Evolutionary conservation across 53 echinoderm and acorn worm species (phyloP).

Genomic region (Stichopus horrens): DNA sequence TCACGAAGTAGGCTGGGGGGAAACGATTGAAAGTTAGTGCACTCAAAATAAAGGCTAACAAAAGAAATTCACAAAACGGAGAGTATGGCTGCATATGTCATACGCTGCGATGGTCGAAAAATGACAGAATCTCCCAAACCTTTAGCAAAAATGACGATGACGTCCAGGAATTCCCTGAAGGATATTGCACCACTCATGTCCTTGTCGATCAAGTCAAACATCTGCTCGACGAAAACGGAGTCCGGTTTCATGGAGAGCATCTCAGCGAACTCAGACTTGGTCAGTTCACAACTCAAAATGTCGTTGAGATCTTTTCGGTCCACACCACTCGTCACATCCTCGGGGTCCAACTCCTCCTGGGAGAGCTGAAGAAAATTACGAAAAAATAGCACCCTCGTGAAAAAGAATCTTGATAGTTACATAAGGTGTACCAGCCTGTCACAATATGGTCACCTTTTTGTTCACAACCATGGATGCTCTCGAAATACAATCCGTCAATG

Average conservation of each 20-base stretch:
- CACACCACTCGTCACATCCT: slow-evolving; percentile 50
- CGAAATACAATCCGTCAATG: no score
- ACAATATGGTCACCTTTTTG: no score
- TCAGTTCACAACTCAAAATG: slow-evolving; percentile 83
- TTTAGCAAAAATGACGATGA: slow-evolving; percentile 95
- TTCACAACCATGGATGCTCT: no score
- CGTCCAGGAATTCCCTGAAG: slow-evolving; percentile 96
- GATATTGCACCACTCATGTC: slow-evolving; percentile 88
- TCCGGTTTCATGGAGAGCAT: slow-evolving; percentile 87
- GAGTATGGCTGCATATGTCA: no score
- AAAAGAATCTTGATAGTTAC: no score
- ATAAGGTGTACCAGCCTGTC: no score
- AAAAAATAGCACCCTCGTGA: no score
- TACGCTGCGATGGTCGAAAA: not conserved
- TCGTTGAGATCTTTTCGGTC: slow-evolving; percentile 74
- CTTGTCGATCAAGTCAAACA: slow-evolving; percentile 98
- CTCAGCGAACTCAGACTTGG: slow-evolving; percentile 97
- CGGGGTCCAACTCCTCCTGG: slow-evolving; percentile 69
- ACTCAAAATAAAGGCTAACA: no score
- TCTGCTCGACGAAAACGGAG: slow-evolving; percentile 94
- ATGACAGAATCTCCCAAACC: slow-evolving; percentile 51
- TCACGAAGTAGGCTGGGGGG: no score
- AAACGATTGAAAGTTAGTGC: no score
- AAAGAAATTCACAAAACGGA: no score
- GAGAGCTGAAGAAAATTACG: slow-evolving; percentile 57